Evolutionary conservation across 2,113 vertebrate genomes (phyloP).

Genomic region (Perca schrenkii): DNA sequence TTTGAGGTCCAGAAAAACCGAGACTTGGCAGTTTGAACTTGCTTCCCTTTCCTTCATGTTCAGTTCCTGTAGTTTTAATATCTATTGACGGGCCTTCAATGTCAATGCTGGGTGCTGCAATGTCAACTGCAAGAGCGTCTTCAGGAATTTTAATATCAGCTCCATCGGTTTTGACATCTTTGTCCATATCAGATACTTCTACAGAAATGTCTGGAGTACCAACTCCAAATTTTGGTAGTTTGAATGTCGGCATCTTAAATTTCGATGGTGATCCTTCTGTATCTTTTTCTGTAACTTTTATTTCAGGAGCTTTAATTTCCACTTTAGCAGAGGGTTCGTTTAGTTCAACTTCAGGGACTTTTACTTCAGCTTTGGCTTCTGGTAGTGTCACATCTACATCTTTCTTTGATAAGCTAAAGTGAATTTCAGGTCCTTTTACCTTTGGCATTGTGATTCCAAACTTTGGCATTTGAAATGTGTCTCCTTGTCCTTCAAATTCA

Average conservation of each 20-base stretch:
- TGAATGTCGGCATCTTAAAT: constrained; percentile 68
- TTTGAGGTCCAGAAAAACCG: constrained; percentile 36
- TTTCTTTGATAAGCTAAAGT: constrained; percentile 37
- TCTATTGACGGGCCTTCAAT: constrained; percentile 11
- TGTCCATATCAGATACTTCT: not conserved
- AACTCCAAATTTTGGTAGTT: constrained; percentile 65
- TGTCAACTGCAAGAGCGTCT: not conserved
- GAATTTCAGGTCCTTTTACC: constrained; percentile 24
- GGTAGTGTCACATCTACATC: constrained; percentile 4
- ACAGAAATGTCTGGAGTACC: not conserved
- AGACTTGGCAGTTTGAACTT: constrained; percentile 63
- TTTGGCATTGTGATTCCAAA: constrained; percentile 58
- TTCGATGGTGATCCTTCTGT: constrained; percentile 49
- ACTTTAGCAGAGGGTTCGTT: constrained; percentile 5
- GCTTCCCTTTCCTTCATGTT: constrained; percentile 4
- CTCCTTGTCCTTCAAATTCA: constrained; percentile 33
- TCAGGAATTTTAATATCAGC: not conserved
- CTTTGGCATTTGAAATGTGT: constrained; percentile 57
- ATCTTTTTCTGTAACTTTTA: not conserved
- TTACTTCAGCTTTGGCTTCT: constrained; percentile 6
- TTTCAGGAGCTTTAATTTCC: constrained; percentile 12
- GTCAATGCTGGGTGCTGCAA: constrained; percentile 4
- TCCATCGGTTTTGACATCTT: too few species aligned
- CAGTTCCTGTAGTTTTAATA: constrained; percentile 20
- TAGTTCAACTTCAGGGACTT: not conserved